Base-by-base conservation (phyloP, 1,140 invertebrate genomes). In the Papilio glaucus region DNA sequence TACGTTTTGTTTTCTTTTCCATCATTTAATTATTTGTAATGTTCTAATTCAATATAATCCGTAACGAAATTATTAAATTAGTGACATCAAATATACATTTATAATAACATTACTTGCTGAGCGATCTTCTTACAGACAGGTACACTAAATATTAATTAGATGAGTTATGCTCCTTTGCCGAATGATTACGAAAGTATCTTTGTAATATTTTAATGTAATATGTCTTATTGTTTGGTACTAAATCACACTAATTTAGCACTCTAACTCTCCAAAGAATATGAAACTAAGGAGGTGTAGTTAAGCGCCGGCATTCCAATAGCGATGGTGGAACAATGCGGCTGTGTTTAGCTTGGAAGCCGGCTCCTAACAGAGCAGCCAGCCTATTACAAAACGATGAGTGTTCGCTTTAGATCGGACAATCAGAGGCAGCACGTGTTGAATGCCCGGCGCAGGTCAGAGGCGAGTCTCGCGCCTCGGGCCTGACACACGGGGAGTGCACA, bases 361-460 rank as follows among this genome's bases (percentile, higher is more conserved):
- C 72, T 77, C 63, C 72, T 76, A 73, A 76, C 72, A 82, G 75
- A 77, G 72, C 75, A 71, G 71, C 79, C 78, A 73, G 79, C 77
- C 77, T 84, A 82, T 89, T 89, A 89, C 83, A 86, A 88, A 87
- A 88, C 80, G 84, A 86, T 86, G 82, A 85, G 83, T 81, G 78
- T 78, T 85, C 77, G 75, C 75, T 80, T 82, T 81, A 78, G 73
- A 78, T 81, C 77, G 78, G 80, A 84, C 86, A 89, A 88, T 89
- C 81, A 84, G 79, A 83, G 72, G 80, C 80, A 85, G 85, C 88
- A 89, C 87, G 87, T 84, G 88, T 84, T 77, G 73, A 69, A 8
- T 53, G 67, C 65, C n/a, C 13, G 60, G 60, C 75, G 62, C 49
- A 72, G 87, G 87, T 88, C 87, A 89, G 71, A 85, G 88, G 85